A percentile compares a stretch with the other conserved stretches of the same genome.
Conservation (phyloP, 2,113 vertebrate genomes). For the Brienomyrus longianalis region DNA sequence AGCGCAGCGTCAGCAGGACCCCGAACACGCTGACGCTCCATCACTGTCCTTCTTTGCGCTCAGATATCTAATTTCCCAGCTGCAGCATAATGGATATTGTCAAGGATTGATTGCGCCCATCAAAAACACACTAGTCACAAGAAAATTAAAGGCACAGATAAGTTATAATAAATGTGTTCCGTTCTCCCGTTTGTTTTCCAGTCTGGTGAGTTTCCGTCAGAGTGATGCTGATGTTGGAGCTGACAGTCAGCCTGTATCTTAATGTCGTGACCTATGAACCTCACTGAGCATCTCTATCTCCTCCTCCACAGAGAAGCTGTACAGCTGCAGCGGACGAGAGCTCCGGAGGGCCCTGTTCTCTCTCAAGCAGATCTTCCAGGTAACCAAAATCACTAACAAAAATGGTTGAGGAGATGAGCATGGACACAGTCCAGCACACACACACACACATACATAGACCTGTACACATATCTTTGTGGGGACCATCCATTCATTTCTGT, state of each 20-base stretch:
- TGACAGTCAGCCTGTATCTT: background rate
- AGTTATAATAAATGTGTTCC: background rate
- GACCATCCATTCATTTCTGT: background rate
- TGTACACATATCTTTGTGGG: background rate
- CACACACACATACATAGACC: background rate
- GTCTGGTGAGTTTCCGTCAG: background rate
- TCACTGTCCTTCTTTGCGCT: background rate
- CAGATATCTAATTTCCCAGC: background rate
- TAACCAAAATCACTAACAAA: conserved; percentile 39
- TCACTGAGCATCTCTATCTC: conserved; percentile 30
- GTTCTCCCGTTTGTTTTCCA: background rate
- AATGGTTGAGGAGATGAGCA: background rate
- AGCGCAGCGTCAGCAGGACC: background rate
- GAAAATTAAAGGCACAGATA: background rate
- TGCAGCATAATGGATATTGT: background rate
- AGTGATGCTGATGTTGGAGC: background rate
- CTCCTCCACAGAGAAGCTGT: conserved; percentile 79
- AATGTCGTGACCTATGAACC: background rate
- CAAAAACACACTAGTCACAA: background rate
- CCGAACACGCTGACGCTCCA: background rate
- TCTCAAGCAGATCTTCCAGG: conserved; percentile 98
- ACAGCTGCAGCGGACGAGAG: conserved; percentile 88
- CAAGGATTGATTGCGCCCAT: background rate
- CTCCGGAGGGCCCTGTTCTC: conserved; percentile 93
- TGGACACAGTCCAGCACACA: background rate